Conservation (phyloP, 2,888 invertebrate genomes). For the Tethea ocularis region DNA sequence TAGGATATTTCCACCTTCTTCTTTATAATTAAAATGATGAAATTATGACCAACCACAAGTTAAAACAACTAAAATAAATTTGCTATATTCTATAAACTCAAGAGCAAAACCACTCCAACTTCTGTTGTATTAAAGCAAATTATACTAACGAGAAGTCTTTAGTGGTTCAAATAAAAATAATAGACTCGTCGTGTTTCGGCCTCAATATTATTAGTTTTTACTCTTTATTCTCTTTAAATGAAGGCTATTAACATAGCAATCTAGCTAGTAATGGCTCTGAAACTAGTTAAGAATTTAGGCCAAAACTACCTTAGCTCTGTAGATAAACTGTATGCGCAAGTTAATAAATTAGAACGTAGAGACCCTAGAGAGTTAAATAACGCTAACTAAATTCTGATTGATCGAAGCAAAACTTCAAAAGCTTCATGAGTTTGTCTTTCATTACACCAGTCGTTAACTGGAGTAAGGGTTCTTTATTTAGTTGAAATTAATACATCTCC, state of each 20-base stretch:
- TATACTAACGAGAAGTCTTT: not conserved
- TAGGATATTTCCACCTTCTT: too few relatives aligned
- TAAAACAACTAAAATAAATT: too few relatives aligned
- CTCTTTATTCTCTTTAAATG: not conserved
- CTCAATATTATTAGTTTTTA: not conserved
- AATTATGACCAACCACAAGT: too few relatives aligned
- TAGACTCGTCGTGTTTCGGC: not conserved
- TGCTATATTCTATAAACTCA: not conserved
- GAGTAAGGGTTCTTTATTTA: not conserved
- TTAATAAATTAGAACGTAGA: not conserved
- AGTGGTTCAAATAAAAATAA: not conserved
- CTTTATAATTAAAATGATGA: too few relatives aligned
- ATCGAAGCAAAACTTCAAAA: not conserved
- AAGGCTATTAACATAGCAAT: not conserved
- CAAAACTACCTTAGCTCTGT: not conserved
- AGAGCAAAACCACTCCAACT: too few relatives aligned
- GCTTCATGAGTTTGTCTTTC: conserved; percentile 1
- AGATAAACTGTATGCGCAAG: not conserved
- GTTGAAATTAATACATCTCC: not conserved
- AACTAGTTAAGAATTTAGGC: not conserved
- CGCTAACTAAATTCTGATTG: not conserved
- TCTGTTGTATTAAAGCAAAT: not conserved
- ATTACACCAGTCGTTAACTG: not conserved
- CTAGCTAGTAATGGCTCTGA: not conserved
- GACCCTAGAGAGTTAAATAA: not conserved